These are phyloP conservation scores for Xestoiulus laeticollis DNA, from an alignment of 2,888 invertebrate species.

Conservation along the genomic window DNA sequence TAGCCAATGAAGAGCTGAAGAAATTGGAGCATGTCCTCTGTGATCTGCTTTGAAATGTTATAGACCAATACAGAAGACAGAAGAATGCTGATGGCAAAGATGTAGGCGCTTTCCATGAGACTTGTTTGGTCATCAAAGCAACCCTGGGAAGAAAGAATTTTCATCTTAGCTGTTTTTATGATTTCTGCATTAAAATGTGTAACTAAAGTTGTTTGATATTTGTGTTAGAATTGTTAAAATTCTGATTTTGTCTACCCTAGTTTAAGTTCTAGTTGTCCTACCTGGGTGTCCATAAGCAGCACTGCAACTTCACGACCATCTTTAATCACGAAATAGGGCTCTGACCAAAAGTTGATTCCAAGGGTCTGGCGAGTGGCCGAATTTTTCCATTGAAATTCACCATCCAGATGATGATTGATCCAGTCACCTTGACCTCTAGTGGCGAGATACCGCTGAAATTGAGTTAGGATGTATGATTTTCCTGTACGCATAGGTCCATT, in stretches of 20 bases:
- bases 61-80: conserved; percentile 9
- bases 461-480: not conserved
- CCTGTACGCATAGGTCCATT: conserved; percentile 23
- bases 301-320: conserved; percentile 2
- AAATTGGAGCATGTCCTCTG: conserved; percentile 29
- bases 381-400: conserved; percentile 16
- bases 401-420: not conserved
- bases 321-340: not conserved
- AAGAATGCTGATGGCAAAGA: not conserved
- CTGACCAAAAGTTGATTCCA: conserved; percentile 4
- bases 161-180: not conserved
- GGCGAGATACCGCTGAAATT: conserved; percentile 22
- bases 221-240: no score
- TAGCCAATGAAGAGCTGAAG: not conserved
- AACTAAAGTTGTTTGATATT: not conserved
- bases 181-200: not conserved
- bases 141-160: not conserved
- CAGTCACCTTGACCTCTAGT: not conserved
- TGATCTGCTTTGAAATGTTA: not conserved
- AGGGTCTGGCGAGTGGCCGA: not conserved
- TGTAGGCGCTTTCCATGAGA: not conserved
- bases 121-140: conserved; percentile 17
- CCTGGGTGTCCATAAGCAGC: conserved; percentile 37
- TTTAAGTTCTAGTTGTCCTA: not conserved
- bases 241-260: no score